These are phyloP conservation scores for Cacatua alba DNA, from an alignment of 2,113 vertebrate species.

Conservation along the genomic window DNA sequence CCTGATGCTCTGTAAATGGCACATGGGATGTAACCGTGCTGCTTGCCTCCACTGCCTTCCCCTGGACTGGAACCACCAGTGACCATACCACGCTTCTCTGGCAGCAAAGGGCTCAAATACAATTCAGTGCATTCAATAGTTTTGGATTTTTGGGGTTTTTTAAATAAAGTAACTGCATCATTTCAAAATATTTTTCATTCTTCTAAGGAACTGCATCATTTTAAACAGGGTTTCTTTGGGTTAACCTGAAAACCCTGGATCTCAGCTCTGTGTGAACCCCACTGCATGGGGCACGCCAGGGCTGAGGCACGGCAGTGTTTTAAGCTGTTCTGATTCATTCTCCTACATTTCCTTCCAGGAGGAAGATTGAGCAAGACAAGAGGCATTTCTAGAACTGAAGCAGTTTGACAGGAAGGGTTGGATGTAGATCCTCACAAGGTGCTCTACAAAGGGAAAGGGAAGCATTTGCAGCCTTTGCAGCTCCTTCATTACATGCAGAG, in stretches of 20 bases:
- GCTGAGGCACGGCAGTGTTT: not conserved
- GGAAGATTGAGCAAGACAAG: not conserved
- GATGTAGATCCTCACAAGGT: not conserved
- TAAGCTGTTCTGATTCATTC: not conserved
- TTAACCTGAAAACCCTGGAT: rapidly evolving
- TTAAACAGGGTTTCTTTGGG: rapidly evolving
- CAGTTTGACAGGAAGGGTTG: not conserved
- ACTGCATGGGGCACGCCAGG: rapidly evolving
- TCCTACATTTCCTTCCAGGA: not conserved
- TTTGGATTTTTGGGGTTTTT: not conserved
- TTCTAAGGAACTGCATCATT: rapidly evolving
- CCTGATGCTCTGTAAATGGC: not conserved
- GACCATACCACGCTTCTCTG: not conserved
- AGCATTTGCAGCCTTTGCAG: not conserved
- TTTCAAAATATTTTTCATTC: not conserved
- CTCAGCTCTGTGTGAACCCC: rapidly evolving
- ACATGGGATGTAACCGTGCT: rapidly evolving
- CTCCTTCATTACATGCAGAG: not conserved
- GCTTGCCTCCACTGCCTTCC: not conserved
- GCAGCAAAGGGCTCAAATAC: not conserved
- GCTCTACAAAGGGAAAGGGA: not conserved
- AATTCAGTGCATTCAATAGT: not conserved
- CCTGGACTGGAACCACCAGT: not conserved
- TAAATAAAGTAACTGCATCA: rapidly evolving
- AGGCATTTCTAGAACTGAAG: not conserved